These are phyloP conservation scores for Clitarchus hookeri DNA, from an alignment of 2,888 invertebrate genomes.

Conservation along the genomic window DNA sequence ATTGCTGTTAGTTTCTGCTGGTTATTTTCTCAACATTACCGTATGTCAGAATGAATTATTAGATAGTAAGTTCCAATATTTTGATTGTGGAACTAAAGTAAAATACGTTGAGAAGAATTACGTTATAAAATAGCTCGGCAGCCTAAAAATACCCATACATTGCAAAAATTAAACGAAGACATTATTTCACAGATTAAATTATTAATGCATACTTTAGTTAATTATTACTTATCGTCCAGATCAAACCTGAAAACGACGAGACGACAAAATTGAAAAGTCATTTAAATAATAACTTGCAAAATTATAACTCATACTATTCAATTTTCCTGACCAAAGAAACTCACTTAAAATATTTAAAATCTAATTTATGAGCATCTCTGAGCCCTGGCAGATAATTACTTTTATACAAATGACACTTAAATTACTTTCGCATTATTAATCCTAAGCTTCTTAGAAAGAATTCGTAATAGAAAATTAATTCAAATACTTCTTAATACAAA, in stretches of 20 bases:
- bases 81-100: too few relatives aligned
- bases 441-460: not conserved
- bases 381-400: not conserved
- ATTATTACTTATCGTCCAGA: not conserved
- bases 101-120: too few relatives aligned
- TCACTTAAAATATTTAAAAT: not conserved
- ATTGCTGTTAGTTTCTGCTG: too few relatives aligned
- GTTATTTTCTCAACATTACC: too few relatives aligned
- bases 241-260: not conserved
- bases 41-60: too few relatives aligned
- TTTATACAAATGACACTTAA: not conserved
- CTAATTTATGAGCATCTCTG: not conserved
- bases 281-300: not conserved
- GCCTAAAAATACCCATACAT: too few relatives aligned
- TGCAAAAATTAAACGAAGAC: too few relatives aligned
- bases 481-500: not conserved
- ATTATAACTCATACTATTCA: not conserved
- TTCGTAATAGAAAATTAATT: not conserved
- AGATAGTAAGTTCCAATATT: too few relatives aligned
- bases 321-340: not conserved
- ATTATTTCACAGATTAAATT: not conserved
- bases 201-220: not conserved
- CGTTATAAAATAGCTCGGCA: too few relatives aligned
- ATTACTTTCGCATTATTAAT: not conserved
- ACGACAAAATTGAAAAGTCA: not conserved